phyloP scores from a whole-genome alignment of 2,797 vertebrate species.

The Eutrigla gurnardus region DNA sequence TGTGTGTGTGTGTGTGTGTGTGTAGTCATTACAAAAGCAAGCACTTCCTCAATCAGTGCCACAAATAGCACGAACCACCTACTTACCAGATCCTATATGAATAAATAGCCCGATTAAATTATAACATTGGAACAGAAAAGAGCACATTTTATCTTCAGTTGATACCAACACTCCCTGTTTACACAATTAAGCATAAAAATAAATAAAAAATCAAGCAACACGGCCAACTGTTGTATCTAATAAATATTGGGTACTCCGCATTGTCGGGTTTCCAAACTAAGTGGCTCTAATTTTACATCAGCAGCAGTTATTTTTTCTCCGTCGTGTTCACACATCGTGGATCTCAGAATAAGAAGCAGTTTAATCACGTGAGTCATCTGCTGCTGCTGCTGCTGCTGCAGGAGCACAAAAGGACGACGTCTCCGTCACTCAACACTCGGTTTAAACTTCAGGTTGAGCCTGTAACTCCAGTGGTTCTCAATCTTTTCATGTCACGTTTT shows the following conservation, averaged over 20 bases:
- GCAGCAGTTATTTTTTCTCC: neutral
- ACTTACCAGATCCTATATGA: slow-evolving; percentile 28
- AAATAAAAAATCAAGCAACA: neutral
- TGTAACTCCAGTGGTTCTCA: neutral
- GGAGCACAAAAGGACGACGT: neutral
- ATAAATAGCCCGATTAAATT: slow-evolving; percentile 31
- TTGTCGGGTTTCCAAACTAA: neutral
- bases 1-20: slow-evolving; percentile 8
- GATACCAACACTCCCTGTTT: slow-evolving; percentile 18
- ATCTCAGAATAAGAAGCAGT: slow-evolving; percentile 11
- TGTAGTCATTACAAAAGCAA: slow-evolving; percentile 50
- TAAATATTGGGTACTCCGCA: neutral
- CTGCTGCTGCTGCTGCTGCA: slow-evolving; percentile 13
- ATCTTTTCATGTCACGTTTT: too few species aligned
- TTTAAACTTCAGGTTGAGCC: slow-evolving; percentile 26
- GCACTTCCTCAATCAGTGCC: slow-evolving; percentile 54
- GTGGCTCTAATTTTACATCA: neutral
- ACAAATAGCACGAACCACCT: slow-evolving; percentile 60
- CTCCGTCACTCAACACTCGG: neutral
- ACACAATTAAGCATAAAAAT: neutral
- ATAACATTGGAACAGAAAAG: slow-evolving; percentile 20
- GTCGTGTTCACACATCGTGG: slow-evolving; percentile 2
- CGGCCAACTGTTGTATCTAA: slow-evolving; percentile 17
- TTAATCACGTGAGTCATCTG: slow-evolving; percentile 17
- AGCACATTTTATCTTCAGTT: slow-evolving; percentile 20